phyloP scores from a whole-genome alignment of 2,888 invertebrate genomes.

The Calliphora vomitoria region DNA sequence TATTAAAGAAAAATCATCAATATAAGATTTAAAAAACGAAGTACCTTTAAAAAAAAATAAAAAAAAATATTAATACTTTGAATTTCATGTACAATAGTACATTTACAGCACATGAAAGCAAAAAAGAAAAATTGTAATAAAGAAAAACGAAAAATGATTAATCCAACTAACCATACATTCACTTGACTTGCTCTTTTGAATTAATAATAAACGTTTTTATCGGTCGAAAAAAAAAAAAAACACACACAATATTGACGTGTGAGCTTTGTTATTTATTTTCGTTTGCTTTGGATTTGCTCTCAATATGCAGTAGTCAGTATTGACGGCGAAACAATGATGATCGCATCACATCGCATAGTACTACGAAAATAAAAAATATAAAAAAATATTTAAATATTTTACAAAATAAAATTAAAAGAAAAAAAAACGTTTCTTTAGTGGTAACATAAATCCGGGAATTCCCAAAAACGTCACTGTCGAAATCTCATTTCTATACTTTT shows the following conservation, averaged over 20 bases:
- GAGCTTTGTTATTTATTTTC: conserved; percentile 14
- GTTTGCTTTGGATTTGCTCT: conserved; percentile 5
- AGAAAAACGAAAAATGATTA: conserved; percentile 33
- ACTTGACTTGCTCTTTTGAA: conserved; percentile 22
- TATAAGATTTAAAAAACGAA: not conserved
- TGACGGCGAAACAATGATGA: conserved; percentile 32
- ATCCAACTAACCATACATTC: conserved; percentile 3
- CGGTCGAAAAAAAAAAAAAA: not conserved
- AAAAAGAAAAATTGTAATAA: not conserved
- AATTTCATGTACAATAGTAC: not conserved
- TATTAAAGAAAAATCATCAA: not conserved
- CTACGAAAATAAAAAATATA: not conserved
- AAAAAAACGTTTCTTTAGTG: conserved; percentile 8
- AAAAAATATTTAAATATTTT: conserved; percentile 3
- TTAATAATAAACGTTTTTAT: conserved; percentile 31
- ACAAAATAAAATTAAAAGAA: not conserved
- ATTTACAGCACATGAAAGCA: not conserved
- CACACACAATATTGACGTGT: conserved; percentile 36
- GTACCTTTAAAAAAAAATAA: not conserved
- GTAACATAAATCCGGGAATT: conserved; percentile 47
- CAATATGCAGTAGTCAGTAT: conserved; percentile 16
- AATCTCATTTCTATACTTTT: not conserved
- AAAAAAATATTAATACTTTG: not conserved
- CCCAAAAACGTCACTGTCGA: conserved; percentile 57
- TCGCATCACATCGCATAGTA: conserved; percentile 5